These are phyloP conservation scores for Ctenomys sociabilis DNA, from an alignment of 2,113 vertebrate genomes.

Conservation along the genomic window DNA sequence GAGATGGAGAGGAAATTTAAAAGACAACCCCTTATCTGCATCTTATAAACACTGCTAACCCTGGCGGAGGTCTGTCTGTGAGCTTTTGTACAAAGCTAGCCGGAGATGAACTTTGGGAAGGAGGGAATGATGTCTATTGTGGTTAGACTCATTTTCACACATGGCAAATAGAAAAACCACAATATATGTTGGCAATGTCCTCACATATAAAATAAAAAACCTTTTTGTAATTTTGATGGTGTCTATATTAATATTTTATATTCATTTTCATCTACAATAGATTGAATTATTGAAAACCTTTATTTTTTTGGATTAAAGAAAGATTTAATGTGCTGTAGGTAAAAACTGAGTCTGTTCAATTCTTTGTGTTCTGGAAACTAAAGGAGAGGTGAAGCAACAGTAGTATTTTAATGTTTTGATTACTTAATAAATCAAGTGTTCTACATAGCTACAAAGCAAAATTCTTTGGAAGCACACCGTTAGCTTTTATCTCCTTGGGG, in stretches of 20 bases:
- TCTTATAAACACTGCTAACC: not conserved
- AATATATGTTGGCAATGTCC: not conserved
- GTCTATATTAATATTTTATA: not conserved
- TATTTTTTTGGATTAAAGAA: not conserved
- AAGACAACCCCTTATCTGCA: not conserved
- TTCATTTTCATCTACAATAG: not conserved
- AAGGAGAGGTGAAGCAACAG: not conserved
- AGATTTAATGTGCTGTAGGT: not conserved
- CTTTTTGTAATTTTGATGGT: not conserved
- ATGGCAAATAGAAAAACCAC: not conserved
- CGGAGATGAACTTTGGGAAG: not conserved
- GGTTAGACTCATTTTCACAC: not conserved
- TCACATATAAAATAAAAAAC: not conserved
- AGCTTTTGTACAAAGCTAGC: not conserved
- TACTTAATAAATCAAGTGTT: not conserved
- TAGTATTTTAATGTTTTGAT: not conserved
- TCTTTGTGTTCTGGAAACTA: not conserved
- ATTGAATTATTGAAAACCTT: not conserved
- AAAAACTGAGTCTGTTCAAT: not conserved
- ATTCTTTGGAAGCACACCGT: not conserved
- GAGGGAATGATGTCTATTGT: not conserved
- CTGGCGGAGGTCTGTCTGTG: not conserved
- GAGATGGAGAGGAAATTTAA: not conserved
- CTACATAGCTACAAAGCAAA: not conserved
- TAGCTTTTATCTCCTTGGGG: not conserved